Evolutionary conservation across 2,888 invertebrate species (phyloP).

Genomic region (Leptarthrus brevirostris): DNA sequence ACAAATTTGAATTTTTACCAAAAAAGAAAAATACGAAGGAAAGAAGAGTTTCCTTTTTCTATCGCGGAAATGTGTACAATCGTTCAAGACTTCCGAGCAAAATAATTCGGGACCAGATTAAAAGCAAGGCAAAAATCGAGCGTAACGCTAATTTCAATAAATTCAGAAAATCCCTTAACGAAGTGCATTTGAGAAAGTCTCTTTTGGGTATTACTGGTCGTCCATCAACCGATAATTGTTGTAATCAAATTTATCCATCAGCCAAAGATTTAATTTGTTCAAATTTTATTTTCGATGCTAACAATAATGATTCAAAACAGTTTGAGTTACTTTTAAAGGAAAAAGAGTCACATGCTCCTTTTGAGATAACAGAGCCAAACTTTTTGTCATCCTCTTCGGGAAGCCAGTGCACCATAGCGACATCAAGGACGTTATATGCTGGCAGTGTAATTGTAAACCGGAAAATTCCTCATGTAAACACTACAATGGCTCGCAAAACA

Average conservation of each 20-base stretch:
- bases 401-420: background rate
- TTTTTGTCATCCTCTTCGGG: constrained; percentile 1
- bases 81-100: constrained; percentile 55
- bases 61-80: constrained; percentile 59
- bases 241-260: too few relatives aligned
- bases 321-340: constrained; percentile 60
- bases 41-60: constrained; percentile 56
- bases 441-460: constrained; percentile 59
- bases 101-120: constrained; percentile 55
- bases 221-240: background rate
- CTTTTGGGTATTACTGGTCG: background rate
- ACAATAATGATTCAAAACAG: constrained; percentile 14
- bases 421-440: constrained; percentile 58
- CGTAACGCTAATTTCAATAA: constrained; percentile 58
- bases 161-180: constrained; percentile 52
- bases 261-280: background rate
- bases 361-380: constrained; percentile 58
- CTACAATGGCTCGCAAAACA: constrained; percentile 58
- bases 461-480: constrained; percentile 59
- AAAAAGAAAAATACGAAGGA: constrained; percentile 33
- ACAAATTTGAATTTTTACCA: constrained; percentile 40
- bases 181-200: constrained; percentile 49
- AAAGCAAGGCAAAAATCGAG: constrained; percentile 57
- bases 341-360: constrained; percentile 61
- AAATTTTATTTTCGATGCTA: background rate